These are phyloP conservation scores for Etheostoma perlongum DNA, from an alignment of 2,797 vertebrate species.

Conservation along the genomic window DNA sequence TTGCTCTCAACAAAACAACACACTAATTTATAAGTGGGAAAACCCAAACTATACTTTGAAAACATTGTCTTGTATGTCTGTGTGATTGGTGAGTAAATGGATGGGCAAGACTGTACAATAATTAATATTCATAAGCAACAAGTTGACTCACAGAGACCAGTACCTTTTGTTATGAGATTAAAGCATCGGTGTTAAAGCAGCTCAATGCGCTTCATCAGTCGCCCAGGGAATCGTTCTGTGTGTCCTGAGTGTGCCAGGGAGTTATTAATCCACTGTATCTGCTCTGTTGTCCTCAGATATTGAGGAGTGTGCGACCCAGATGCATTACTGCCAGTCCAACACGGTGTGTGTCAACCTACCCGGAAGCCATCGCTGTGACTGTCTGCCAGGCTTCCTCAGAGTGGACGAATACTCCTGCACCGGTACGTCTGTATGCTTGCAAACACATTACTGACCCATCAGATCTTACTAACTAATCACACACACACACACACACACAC, in stretches of 20 bases:
- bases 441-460: neutral
- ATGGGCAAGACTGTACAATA: neutral
- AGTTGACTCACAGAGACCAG: neutral
- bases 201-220: neutral
- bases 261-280: constrained; percentile 42
- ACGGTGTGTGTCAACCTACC: constrained; percentile 93
- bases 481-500: neutral
- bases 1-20: neutral
- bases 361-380: constrained; percentile 93
- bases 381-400: constrained; percentile 89
- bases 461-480: neutral
- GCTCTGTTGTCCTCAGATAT: constrained; percentile 87
- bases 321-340: constrained; percentile 96
- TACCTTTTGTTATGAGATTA: constrained; percentile 13
- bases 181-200: constrained; percentile 1
- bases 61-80: neutral
- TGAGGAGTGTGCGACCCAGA: constrained; percentile 94
- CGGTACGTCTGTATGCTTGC: constrained; percentile 80
- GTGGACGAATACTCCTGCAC: constrained; percentile 97
- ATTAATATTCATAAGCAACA: constrained; percentile 13
- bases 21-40: neutral
- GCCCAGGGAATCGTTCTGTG: neutral
- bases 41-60: neutral
- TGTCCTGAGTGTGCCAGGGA: neutral
- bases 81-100: neutral